phyloP scores from a whole-genome alignment of 2,888 invertebrate species.

The Heteropelma amictum region DNA sequence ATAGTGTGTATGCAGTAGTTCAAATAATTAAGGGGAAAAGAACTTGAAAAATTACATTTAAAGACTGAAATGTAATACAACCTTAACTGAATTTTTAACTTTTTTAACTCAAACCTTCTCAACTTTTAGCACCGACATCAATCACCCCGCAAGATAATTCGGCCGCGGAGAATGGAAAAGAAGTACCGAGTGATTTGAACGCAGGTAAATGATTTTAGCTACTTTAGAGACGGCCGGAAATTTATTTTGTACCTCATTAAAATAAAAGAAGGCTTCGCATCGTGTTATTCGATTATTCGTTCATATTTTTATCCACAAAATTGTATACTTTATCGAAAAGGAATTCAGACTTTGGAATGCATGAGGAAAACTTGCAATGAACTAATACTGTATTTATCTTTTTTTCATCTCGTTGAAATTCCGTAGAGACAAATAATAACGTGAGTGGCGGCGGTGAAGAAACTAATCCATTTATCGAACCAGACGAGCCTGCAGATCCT shows the following conservation, averaged over 20 bases:
- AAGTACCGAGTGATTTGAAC: conserved; percentile 21
- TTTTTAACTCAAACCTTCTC: not conserved
- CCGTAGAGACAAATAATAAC: not conserved
- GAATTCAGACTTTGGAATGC: too few relatives aligned
- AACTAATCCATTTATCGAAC: conserved; percentile 16
- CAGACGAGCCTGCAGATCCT: not conserved
- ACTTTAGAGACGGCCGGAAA: too few relatives aligned
- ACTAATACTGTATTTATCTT: not conserved
- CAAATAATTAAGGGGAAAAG: too few relatives aligned
- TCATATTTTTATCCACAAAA: too few relatives aligned
- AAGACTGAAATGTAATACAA: too few relatives aligned
- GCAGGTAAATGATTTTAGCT: conserved; percentile 38
- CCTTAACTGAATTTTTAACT: too few relatives aligned
- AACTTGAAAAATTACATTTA: too few relatives aligned
- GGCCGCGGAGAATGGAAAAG: conserved; percentile 14
- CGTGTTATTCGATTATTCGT: too few relatives aligned
- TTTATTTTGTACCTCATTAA: too few relatives aligned
- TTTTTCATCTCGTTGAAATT: not conserved
- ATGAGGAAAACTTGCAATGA: not conserved
- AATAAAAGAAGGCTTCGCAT: too few relatives aligned
- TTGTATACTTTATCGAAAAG: too few relatives aligned
- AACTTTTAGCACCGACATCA: conserved; percentile 36
- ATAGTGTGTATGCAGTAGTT: too few relatives aligned
- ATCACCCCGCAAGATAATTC: conserved; percentile 16
- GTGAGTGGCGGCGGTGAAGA: conserved; percentile 17